Evolutionary conservation across 1,140 invertebrate genomes (phyloP).

Genomic region (Hypsibius dujardini): DNA sequence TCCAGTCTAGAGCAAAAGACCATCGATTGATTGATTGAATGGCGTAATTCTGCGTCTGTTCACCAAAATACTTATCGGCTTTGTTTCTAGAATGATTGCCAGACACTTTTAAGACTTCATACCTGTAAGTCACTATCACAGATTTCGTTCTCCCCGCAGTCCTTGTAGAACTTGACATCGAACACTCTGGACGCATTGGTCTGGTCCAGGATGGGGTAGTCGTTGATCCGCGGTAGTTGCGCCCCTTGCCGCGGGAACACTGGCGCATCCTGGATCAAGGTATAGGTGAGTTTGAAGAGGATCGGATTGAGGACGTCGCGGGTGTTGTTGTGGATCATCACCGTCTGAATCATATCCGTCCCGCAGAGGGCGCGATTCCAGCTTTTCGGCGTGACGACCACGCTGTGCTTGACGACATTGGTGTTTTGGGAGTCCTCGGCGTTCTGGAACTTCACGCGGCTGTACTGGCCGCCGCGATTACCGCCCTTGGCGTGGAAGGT

Average conservation of each 20-base stretch:
- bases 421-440: constrained; percentile 26
- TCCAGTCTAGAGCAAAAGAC: no score
- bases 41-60: no score
- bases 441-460: constrained; percentile 55
- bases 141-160: constrained; percentile 71
- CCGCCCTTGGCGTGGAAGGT: constrained; percentile 50
- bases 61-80: no score
- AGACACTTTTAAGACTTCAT: constrained; percentile 39
- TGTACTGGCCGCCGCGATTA: constrained; percentile 49
- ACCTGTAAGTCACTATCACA: constrained; percentile 68
- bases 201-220: constrained; percentile 70
- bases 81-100: constrained; percentile 22
- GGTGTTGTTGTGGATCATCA: constrained; percentile 27
- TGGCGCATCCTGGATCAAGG: constrained; percentile 50
- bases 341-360: not conserved
- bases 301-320: constrained; percentile 32
- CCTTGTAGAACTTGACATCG: constrained; percentile 62
- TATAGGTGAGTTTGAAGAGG: constrained; percentile 60
- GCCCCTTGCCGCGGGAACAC: constrained; percentile 33
- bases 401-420: constrained; percentile 29
- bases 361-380: not conserved
- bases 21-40: no score
- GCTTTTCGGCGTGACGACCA: constrained; percentile 10
- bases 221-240: constrained; percentile 49
- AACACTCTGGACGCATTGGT: constrained; percentile 61